These are phyloP conservation scores for Phytoseiulus persimilis DNA, from an alignment of 2,888 invertebrate genomes.

Conservation along the genomic window DNA sequence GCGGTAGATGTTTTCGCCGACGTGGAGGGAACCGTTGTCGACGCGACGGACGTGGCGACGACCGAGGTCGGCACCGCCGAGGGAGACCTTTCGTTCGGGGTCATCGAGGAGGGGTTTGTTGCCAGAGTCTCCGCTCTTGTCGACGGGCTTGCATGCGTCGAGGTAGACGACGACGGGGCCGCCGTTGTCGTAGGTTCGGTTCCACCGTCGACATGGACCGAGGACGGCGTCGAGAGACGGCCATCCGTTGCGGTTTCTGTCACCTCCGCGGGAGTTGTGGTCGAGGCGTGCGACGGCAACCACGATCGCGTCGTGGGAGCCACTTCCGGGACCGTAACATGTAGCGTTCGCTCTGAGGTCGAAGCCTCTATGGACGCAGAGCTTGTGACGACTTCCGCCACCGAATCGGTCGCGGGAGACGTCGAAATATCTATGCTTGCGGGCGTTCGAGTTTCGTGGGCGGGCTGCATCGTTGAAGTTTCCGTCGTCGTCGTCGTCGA, in stretches of 20 bases:
- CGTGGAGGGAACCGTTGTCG: not conserved
- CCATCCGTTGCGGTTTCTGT: too few relatives aligned
- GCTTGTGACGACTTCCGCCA: not conserved
- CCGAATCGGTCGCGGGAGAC: not conserved
- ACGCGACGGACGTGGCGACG: not conserved
- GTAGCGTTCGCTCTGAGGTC: not conserved
- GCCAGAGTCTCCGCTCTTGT: too few relatives aligned
- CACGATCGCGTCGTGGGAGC: not conserved
- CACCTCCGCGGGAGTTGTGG: too few relatives aligned
- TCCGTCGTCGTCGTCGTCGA: not conserved
- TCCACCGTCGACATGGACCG: too few relatives aligned
- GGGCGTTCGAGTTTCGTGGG: not conserved
- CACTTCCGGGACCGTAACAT: not conserved
- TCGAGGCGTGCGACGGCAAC: not conserved
- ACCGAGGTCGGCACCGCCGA: not conserved
- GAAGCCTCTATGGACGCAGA: not conserved
- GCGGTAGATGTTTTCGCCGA: not conserved
- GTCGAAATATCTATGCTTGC: not conserved
- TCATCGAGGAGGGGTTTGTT: too few relatives aligned
- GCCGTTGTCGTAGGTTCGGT: too few relatives aligned
- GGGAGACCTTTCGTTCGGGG: too few relatives aligned
- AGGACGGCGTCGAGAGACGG: too few relatives aligned
- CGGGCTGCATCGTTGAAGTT: not conserved
- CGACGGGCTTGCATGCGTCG: too few relatives aligned
- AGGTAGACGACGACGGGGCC: too few relatives aligned